phyloP scores from a whole-genome alignment of 2,113 vertebrate species.

The Isichthys henryi region DNA sequence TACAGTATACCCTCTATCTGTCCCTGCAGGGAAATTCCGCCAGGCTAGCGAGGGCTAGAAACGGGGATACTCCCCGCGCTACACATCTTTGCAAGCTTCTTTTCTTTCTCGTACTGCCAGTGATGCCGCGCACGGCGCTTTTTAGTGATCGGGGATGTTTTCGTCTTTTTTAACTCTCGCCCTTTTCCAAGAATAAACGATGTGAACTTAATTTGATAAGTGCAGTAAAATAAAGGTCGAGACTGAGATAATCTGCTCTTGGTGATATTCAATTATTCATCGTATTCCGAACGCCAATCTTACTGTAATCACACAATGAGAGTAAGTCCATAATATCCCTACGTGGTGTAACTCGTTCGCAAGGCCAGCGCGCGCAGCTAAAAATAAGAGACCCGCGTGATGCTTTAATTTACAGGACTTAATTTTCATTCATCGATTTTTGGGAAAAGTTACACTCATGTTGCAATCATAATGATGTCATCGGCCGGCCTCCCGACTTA shows the following conservation, averaged over 20 bases:
- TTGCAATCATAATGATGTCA: conserved; percentile 7
- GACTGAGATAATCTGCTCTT: neutral
- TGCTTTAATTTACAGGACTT: neutral
- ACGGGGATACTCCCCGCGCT: neutral
- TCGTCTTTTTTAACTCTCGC: neutral
- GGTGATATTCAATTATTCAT: neutral
- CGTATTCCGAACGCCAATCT: neutral
- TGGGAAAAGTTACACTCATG: neutral
- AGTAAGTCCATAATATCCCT: neutral
- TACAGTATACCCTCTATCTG: conserved; percentile 54
- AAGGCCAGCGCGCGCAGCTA: neutral
- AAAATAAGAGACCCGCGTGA: neutral
- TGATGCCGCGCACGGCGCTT: neutral
- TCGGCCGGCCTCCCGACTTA: neutral
- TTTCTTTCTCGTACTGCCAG: neutral
- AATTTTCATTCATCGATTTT: neutral
- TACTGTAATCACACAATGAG: neutral
- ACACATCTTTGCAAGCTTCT: neutral
- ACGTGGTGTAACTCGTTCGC: neutral
- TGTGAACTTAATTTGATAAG: neutral
- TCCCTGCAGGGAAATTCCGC: conserved; percentile 68
- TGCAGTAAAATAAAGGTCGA: neutral
- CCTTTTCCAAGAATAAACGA: neutral
- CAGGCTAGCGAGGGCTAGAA: conserved; percentile 33
- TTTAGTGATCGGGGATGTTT: neutral